Evolutionary conservation across 1,140 invertebrate species (phyloP), one percentile per base, ranked within the genome.

Genomic region (Drosophila carrolli): DNA sequence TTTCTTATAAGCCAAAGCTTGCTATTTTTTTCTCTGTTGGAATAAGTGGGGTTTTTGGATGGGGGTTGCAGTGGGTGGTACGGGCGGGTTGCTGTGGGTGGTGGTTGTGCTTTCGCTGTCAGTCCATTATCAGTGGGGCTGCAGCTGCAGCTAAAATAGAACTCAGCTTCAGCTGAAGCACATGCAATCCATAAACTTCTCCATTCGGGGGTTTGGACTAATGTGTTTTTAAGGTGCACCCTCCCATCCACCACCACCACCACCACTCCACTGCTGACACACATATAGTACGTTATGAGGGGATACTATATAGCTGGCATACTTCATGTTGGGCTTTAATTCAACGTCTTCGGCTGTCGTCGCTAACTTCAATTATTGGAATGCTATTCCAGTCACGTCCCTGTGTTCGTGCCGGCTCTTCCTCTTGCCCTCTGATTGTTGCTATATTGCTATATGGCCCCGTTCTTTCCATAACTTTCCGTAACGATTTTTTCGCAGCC

Each of bases 371-470:
- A 86, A 86, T 86, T 81, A 85, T 88, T 86, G 66, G 47, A 67
- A 78, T 82, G 54, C 63, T 72, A 86, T 86, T 86, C 83, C 61
- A 85, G 83, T 86, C 83, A 88, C 83, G 82, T 88, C 77, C 71
- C 66, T 48, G 66, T 71, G 66, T 80, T 50, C 63, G 82, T 85
- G 84, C 75, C 74, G 61, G 76, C 58, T 74, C 50, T 44, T 58
- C 60, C 51, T 27, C 10, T 38, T 41, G 38, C n/a, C 19, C 16
- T 40, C 13, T 23, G 41, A 38, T 68, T 70, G 40, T 70, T 55
- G 48, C 38, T 29, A 29, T 54, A 62, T 55, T 11, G 63, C 60
- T 50, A 16, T 47, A 67, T 60, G 43, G 57, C 65, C 50, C n/a
- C 27, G 14, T 44, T 50, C 16, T n/a, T 13, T 9, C 63, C 55